Evolutionary conservation across 2,888 invertebrate species (phyloP).

Genomic region (Heliconius erato): DNA sequence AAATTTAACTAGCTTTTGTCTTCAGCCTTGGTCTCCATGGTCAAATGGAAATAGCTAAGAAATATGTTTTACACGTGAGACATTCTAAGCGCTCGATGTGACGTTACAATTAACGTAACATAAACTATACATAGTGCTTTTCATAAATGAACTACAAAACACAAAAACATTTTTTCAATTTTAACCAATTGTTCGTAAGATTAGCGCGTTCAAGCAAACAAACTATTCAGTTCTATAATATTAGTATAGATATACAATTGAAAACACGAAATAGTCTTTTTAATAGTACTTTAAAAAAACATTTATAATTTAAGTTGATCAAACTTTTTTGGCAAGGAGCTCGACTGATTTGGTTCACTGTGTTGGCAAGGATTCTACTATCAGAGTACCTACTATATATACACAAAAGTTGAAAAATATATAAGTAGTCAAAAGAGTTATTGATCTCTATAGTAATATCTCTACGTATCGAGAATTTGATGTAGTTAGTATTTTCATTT

Average conservation of each 20-base stretch:
- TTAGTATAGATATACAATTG: no score
- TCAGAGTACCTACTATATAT: not conserved
- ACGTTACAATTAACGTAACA: no score
- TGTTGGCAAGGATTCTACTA: conserved; percentile 11
- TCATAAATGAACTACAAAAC: no score
- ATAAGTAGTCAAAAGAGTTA: not conserved
- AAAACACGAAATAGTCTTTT: not conserved
- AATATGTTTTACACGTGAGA: no score
- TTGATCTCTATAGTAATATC: not conserved
- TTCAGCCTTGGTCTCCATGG: not conserved
- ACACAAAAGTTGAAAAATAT: not conserved
- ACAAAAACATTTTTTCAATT: no score
- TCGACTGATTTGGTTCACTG: conserved; percentile 8
- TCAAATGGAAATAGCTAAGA: no score
- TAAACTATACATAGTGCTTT: no score
- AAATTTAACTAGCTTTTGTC: not conserved
- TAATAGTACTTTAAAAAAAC: not conserved
- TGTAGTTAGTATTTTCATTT: not conserved
- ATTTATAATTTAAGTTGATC: conserved; percentile 4
- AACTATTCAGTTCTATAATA: no score
- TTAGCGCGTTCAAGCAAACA: no score
- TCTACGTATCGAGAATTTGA: not conserved
- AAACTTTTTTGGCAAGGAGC: conserved; percentile 1
- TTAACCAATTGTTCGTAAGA: no score
- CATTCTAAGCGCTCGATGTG: no score